Conservation (phyloP, 2,888 invertebrate genomes). For the Schizaphis graminum region DNA sequence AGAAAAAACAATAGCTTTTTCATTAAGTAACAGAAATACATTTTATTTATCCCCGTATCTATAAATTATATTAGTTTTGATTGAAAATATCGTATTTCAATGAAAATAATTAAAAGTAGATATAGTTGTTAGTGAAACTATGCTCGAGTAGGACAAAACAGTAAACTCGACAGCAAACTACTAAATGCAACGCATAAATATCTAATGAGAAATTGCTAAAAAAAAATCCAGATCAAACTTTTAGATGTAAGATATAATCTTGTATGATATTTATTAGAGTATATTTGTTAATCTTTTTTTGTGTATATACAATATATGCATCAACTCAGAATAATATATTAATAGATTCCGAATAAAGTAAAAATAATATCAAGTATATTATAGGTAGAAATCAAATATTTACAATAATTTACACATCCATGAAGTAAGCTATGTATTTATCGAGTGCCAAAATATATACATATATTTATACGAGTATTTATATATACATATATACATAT, state of each 20-base stretch:
- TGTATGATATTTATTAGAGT: too few relatives aligned
- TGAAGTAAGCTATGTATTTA: too few relatives aligned
- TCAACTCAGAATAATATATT: too few relatives aligned
- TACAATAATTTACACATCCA: too few relatives aligned
- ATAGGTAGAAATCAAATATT: too few relatives aligned
- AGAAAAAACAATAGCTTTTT: background rate
- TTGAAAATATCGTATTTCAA: background rate
- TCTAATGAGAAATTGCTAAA: too few relatives aligned
- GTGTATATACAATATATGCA: too few relatives aligned
- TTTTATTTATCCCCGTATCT: background rate
- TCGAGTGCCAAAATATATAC: too few relatives aligned
- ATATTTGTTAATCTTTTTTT: background rate
- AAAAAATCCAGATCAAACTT: background rate
- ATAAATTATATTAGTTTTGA: background rate
- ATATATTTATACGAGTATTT: too few relatives aligned
- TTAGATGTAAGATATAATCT: background rate
- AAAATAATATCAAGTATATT: too few relatives aligned
- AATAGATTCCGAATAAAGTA: too few relatives aligned
- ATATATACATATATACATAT: too few relatives aligned
- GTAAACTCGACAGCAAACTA: background rate
- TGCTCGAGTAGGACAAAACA: background rate
- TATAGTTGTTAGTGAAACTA: background rate
- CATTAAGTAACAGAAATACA: background rate
- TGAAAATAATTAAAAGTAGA: background rate
- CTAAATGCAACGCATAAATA: background rate